phyloP scores from a whole-genome alignment of 2,888 invertebrate genomes.

The Ichneumoninae sp. region DNA sequence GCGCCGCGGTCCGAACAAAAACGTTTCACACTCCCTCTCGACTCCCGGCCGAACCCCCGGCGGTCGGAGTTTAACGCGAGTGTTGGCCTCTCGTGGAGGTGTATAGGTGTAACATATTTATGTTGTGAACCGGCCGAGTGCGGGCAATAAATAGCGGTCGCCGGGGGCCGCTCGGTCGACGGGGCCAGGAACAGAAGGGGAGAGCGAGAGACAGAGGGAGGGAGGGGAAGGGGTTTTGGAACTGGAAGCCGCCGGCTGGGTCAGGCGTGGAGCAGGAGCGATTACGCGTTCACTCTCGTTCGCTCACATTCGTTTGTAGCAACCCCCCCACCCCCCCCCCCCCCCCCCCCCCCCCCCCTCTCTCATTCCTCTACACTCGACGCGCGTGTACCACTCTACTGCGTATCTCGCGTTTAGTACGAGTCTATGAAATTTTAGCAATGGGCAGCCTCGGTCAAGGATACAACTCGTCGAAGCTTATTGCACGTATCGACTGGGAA shows the following conservation, averaged over 20 bases:
- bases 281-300: conserved; percentile 75
- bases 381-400: conserved; percentile 8
- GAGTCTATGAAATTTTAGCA: conserved; percentile 76
- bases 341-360: no score
- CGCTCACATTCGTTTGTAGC: conserved; percentile 59
- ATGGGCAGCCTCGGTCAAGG: conserved; percentile 72
- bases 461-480: background rate
- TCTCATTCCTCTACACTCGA: conserved; percentile 35
- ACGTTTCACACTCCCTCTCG: conserved; percentile 60
- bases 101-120: conserved; percentile 83
- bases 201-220: conserved; percentile 47
- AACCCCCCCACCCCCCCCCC: conserved; percentile 49
- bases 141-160: conserved; percentile 82
- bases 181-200: conserved; percentile 63
- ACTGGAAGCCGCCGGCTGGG: conserved; percentile 67
- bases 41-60: conserved; percentile 16
- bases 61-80: conserved; percentile 33
- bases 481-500: background rate
- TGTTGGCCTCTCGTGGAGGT: conserved; percentile 15
- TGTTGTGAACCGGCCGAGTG: conserved; percentile 83
- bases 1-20: conserved; percentile 55
- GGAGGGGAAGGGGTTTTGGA: conserved; percentile 65
- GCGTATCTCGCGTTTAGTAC: conserved; percentile 52
- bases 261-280: conserved; percentile 75
- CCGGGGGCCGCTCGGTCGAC: conserved; percentile 68